A percentile compares a stretch with the other conserved stretches of the same genome.
phyloP scores from a whole-genome alignment of 2,888 invertebrate genomes.

The Oxyteleia sp. region DNA sequence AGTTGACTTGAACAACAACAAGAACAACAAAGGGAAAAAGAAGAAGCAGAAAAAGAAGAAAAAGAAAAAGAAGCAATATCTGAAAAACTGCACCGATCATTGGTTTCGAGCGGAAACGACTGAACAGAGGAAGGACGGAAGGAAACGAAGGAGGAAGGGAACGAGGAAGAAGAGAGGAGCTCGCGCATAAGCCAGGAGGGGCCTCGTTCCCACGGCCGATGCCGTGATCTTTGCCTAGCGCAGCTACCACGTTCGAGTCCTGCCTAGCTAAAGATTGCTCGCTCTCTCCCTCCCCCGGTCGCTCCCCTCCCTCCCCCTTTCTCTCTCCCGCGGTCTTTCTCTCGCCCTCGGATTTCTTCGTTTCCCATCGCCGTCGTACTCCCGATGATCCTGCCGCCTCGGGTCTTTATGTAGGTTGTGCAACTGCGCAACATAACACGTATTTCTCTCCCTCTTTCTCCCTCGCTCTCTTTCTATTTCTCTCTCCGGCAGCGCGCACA shows the following conservation, averaged over 20 bases:
- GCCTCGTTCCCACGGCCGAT: slow-evolving; percentile 86
- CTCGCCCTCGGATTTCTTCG: too few relatives aligned
- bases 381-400: slow-evolving; percentile 10
- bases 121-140: slow-evolving; percentile 42
- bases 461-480: too few relatives aligned
- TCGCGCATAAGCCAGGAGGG: slow-evolving; percentile 54
- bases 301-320: too few relatives aligned
- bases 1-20: too few relatives aligned
- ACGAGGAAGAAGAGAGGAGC: slow-evolving; percentile 32
- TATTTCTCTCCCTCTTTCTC: too few relatives aligned
- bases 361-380: too few relatives aligned
- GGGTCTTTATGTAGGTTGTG: slow-evolving; percentile 58
- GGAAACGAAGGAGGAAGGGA: slow-evolving; percentile 23
- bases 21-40: too few relatives aligned
- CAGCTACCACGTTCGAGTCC: slow-evolving; percentile 55
- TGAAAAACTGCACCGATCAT: slow-evolving; percentile 36
- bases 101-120: slow-evolving; percentile 33
- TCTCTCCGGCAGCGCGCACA: not conserved
- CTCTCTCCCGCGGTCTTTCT: not conserved
- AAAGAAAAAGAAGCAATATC: too few relatives aligned
- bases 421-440: slow-evolving; percentile 57
- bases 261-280: slow-evolving; percentile 52
- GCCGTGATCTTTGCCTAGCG: slow-evolving; percentile 85
- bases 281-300: slow-evolving; percentile 18
- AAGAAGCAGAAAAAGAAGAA: too few relatives aligned